Evolutionary conservation across 2,888 invertebrate genomes (phyloP), one percentile per base, ranked within the genome.

Genomic region (Geophilus truncorum): DNA sequence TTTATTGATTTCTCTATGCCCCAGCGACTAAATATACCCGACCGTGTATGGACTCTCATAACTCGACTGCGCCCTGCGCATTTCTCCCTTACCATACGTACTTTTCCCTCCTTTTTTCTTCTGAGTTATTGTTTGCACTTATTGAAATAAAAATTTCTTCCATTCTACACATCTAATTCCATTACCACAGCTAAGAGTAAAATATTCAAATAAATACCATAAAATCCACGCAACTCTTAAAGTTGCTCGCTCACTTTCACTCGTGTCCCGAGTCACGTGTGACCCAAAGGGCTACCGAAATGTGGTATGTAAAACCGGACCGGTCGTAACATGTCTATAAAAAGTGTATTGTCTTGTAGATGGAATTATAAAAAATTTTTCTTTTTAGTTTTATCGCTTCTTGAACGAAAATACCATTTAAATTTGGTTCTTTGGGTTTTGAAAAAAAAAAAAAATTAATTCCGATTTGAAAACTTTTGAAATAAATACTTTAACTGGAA

Each of bases 141-240:
- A 62, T 62, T 62, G 57, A 62, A 62, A 62, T 62, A 62, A 62
- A 57, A 62, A 62, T 62, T 62, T 12, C 40, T 40, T 62, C 18
- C 57, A 18, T 62, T 23, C 57, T 62, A 1, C 57, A 62, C 57
- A 62, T 62, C 57, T 62, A 62, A 62, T 62, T 62, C 57, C 57
- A 62, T 62, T 62, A 23, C 57, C 0, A 18, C 10, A 21, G 21
- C 57, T 62, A 62, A 12, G 23, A 62, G 21, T 62, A 62, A 62
- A 23, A 62, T 62, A 62, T 62, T 62, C 57, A 62, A 62, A 62
- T 62, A 62, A 62, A 62, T 62, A 62, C 57, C 57, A 62, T 62
- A 62, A 62, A 62, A 62, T 62, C 57, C 57, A 62, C n/a, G 23
- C 15, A 21, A 62, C 21, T 23, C 23, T 62, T 62, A 18, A 62